Percentiles rank a stretch among this genome's conserved stretches.
These are phyloP conservation scores for Dolichomitus sp. DNA, from an alignment of 2,888 invertebrate genomes.

Conservation along the genomic window DNA sequence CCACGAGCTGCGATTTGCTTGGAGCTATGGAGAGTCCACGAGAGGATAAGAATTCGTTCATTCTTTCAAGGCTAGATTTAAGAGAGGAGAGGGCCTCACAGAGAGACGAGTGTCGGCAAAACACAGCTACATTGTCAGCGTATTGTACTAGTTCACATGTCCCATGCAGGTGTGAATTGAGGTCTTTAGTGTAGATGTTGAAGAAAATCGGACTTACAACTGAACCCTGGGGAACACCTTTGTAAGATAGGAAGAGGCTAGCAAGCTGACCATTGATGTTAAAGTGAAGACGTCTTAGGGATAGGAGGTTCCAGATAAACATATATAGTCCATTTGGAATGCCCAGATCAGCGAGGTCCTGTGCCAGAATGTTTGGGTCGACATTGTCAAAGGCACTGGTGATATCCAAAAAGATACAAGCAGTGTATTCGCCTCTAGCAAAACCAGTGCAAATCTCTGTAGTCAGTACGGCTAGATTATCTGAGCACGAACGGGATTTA, in stretches of 20 bases:
- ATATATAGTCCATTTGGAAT: neutral
- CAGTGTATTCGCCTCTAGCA: neutral
- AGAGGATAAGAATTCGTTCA: neutral
- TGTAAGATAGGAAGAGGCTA: neutral
- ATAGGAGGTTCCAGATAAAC: too few relatives aligned
- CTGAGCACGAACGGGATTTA: conserved; percentile 25
- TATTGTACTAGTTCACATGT: neutral
- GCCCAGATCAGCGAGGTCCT: conserved; percentile 21
- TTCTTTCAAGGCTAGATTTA: neutral
- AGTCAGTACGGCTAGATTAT: conserved; percentile 30
- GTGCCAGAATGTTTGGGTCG: conserved; percentile 2
- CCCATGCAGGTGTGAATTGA: neutral
- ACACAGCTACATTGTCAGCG: conserved; percentile 6
- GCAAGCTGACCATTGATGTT: conserved; percentile 19
- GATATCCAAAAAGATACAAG: conserved; percentile 36
- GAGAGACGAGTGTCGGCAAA: neutral
- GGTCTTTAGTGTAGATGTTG: conserved; percentile 3
- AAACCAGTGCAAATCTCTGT: conserved; percentile 12
- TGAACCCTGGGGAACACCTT: conserved; percentile 33
- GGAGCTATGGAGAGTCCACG: neutral
- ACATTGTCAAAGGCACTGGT: conserved; percentile 46
- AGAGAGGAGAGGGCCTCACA: neutral
- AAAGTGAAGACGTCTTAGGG: neutral
- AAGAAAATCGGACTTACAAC: conserved; percentile 25
- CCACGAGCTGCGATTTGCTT: neutral